phyloP scores from a whole-genome alignment of 2,888 invertebrate species.

The Pocota personata region DNA sequence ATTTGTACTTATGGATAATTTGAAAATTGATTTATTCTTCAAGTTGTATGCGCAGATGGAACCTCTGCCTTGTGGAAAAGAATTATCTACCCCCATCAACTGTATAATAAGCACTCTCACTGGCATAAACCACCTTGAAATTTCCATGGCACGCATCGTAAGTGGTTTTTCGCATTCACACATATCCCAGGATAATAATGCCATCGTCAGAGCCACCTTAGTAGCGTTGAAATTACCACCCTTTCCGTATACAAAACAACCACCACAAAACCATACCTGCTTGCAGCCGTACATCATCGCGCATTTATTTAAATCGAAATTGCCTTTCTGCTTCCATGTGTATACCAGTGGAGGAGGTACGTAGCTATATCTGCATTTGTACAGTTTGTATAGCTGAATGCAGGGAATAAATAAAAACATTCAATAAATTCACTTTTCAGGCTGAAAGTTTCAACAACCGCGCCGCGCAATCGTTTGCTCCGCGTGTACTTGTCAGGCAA shows the following conservation, averaged over 20 bases:
- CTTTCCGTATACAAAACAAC: background rate
- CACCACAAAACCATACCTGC: constrained; percentile 39
- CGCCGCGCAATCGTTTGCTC: background rate
- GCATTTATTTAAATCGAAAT: constrained; percentile 68
- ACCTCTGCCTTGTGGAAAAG: background rate
- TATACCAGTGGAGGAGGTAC: background rate
- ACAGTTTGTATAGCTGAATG: constrained; percentile 13
- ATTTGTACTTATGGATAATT: constrained; percentile 64
- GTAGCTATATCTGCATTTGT: constrained; percentile 9
- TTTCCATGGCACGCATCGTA: constrained; percentile 58
- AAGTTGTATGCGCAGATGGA: background rate
- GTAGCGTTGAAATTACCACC: constrained; percentile 33
- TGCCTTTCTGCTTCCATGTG: constrained; percentile 32
- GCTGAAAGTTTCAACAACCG: background rate
- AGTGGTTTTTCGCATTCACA: constrained; percentile 59
- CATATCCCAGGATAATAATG: constrained; percentile 53
- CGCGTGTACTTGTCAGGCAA: constrained; percentile 4
- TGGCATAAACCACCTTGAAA: constrained; percentile 51
- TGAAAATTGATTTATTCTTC: constrained; percentile 61
- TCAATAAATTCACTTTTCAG: constrained; percentile 43
- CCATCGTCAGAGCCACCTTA: constrained; percentile 35
- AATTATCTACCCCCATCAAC: constrained; percentile 51
- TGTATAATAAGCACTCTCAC: constrained; percentile 52
- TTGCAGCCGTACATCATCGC: constrained; percentile 44
- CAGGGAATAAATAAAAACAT: constrained; percentile 36